phyloP scores from a whole-genome alignment of 2,113 vertebrate genomes.

The Tragelaphus scriptus region DNA sequence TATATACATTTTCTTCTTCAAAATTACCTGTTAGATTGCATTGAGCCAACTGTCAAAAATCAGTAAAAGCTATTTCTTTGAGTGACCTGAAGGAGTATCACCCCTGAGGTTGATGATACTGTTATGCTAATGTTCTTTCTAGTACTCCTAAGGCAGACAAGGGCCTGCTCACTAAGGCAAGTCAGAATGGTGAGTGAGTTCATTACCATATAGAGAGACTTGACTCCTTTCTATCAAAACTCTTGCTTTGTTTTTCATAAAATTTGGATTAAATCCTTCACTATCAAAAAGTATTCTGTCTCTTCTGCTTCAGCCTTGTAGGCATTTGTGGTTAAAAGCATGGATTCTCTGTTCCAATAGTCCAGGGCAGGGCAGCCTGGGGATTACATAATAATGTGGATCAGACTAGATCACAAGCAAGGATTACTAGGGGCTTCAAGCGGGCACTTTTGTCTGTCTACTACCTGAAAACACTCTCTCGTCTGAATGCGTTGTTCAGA shows the following conservation, averaged over 20 bases:
- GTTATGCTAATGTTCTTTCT: not conserved
- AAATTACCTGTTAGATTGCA: not conserved
- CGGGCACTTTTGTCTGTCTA: not conserved
- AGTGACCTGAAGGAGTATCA: not conserved
- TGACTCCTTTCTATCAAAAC: not conserved
- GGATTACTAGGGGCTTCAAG: not conserved
- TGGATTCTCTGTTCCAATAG: not conserved
- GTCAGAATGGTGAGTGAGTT: not conserved
- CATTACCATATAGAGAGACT: slow-evolving; percentile 41
- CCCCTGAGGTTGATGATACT: not conserved
- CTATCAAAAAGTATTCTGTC: not conserved
- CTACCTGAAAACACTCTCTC: not conserved
- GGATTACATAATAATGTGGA: accelerated
- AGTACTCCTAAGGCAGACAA: not conserved
- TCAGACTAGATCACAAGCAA: not conserved
- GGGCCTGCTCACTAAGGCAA: not conserved
- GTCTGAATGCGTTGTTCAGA: not conserved
- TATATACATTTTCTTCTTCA: not conserved
- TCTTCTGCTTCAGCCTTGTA: not conserved
- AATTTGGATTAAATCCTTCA: slow-evolving; percentile 1
- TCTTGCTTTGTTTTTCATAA: slow-evolving; percentile 16
- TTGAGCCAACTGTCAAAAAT: not conserved
- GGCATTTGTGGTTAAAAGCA: not conserved
- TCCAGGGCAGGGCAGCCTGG: accelerated
- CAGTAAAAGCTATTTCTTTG: not conserved